phyloP scores from a whole-genome alignment of 2,797 vertebrate species.

The Enteromius fasciolatus region DNA sequence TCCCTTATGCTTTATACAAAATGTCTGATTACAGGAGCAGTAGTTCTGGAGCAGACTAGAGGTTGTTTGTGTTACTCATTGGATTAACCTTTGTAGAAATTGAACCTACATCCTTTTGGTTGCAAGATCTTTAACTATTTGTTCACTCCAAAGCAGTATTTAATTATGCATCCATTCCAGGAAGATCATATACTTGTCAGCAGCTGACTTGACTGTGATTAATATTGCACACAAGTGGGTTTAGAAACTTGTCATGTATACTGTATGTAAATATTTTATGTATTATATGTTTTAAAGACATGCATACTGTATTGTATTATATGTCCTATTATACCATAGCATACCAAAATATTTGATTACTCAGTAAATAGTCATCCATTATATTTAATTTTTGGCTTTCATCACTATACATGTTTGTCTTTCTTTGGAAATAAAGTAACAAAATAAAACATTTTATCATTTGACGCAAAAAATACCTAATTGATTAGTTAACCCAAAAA shows the following conservation, averaged over 20 bases:
- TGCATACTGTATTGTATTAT: neutral
- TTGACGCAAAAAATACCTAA: too few relatives aligned
- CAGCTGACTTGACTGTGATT: neutral
- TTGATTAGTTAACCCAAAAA: too few relatives aligned
- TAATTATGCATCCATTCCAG: neutral
- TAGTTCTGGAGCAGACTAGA: neutral
- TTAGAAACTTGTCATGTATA: neutral
- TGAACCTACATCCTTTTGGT: neutral
- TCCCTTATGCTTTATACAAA: neutral
- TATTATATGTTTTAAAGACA: neutral
- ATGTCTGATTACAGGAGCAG: neutral
- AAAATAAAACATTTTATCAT: neutral
- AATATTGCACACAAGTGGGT: neutral
- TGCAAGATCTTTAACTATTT: neutral
- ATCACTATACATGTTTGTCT: neutral
- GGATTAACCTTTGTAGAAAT: neutral
- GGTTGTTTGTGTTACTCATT: conserved; percentile 30
- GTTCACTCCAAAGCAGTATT: neutral
- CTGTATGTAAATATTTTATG: neutral
- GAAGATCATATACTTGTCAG: too few relatives aligned
- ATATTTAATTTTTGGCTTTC: neutral
- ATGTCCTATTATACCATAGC: neutral
- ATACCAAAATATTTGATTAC: neutral
- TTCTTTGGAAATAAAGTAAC: too few relatives aligned
- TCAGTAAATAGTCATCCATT: too few relatives aligned